Conservation (phyloP, 2,888 invertebrate genomes). For the Mesorhabditis belari region DNA sequence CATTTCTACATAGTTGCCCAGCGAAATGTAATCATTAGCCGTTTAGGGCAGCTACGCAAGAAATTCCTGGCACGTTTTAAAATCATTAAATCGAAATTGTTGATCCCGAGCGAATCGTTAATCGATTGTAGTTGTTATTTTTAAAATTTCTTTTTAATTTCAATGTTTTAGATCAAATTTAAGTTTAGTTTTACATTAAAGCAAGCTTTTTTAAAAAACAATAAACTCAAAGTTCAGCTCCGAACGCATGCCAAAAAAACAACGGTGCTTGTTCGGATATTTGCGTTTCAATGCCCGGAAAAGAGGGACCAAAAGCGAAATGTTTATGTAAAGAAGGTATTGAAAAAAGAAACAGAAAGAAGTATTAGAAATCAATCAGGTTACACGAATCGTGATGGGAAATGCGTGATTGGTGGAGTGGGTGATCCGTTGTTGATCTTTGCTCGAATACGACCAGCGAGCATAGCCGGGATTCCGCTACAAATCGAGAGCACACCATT, state of each 20-base stretch:
- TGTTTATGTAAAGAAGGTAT: constrained; percentile 3
- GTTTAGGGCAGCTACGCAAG: no score
- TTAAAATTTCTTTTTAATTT: no score
- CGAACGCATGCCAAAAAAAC: background rate
- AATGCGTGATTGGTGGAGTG: background rate
- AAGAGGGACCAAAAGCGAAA: background rate
- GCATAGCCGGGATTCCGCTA: constrained; percentile 66
- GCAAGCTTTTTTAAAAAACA: no score
- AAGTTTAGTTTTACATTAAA: no score
- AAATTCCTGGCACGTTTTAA: no score
- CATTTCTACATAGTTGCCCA: no score
- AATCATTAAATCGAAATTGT: no score
- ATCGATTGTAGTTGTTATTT: no score
- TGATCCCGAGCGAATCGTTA: no score
- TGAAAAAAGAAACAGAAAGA: constrained; percentile 18
- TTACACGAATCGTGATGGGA: constrained; percentile 3
- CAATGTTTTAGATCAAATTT: no score
- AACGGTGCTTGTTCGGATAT: background rate
- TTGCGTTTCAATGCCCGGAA: background rate
- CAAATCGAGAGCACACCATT: constrained; percentile 19
- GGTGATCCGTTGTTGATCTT: constrained; percentile 59
- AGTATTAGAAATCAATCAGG: constrained; percentile 9
- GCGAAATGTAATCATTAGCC: no score
- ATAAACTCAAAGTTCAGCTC: background rate
- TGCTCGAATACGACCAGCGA: constrained; percentile 66